Evolutionary conservation across 2,797 vertebrate species (phyloP), one percentile per base, ranked within the genome.

Genomic region (Sebastes oblongus): DNA sequence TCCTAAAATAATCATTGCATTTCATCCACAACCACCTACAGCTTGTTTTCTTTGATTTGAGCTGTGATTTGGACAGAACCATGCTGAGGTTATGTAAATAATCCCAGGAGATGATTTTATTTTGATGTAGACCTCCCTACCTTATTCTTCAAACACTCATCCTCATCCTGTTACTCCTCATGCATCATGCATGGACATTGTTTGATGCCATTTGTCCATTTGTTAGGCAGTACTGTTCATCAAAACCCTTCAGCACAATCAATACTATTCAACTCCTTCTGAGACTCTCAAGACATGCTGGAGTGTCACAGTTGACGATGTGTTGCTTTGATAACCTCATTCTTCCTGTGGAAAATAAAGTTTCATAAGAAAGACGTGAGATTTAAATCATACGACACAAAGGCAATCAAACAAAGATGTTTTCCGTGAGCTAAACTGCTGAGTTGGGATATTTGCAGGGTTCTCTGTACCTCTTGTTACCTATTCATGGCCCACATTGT

Each of bases 151-250:
- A 77, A 84, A 78, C 70, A 10, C 42, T 30, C 74, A 1, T 18
- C 55, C 64, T 34, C 55, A 2, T 78, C 30, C 18, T 70, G 58
- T 69, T 55, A 32, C 36, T 62, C 20, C 67, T 89, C 81, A 74
- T 74, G 81, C 71, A 81, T 75, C 59, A 67, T 76, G 76, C 78
- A 78, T 82, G 58, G 39, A 13, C 24, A 24, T 39, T 25, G 67
- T 78, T 85, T 83, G 80, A 85, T 74, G 62, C 64, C 36, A 54
- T 32, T 77, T 77, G 65, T 75, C 60, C 24, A 42, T 82, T 78
- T 77, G 80, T 80, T 78, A 46, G 25, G 62, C 20, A 12, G 62
- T 18, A 4, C 5, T 55, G 30, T 46, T 70, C 30, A 78, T 85
- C 50, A 78, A 66, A 81, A 39, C 14, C 20, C 6, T 29, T 78